Base-by-base conservation (phyloP, 2,888 invertebrate species). In the Apoderus coryli region DNA sequence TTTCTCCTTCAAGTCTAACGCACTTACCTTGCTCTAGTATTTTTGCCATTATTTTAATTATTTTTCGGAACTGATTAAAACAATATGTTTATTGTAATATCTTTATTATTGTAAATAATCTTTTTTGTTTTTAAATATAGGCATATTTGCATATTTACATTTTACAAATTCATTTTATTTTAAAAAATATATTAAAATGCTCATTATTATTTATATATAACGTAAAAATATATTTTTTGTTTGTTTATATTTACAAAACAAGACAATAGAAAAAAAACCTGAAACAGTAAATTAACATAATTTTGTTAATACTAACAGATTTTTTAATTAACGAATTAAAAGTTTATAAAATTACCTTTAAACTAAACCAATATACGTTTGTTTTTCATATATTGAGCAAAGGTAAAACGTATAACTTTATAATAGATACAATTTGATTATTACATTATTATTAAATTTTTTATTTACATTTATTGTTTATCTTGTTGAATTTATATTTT, bases 71-170 rank as follows among this genome's bases (percentile, higher is more conserved):
- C 7, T 6, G 6, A 34, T 27, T 34, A 34, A 29, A 13, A 30
- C 10, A 16, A 9, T 10, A 19, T 33, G 10, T n/a, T 16, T 27
- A 27, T 11, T 27, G 29, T 26, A 43, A 44, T 43, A 39, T 43
- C 32, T 45, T 43, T 43, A 37, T 38, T 35, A 31, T 43, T 46
- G 43, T 44, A 46, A 44, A 46, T 44, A 46, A 39, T 41, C 40
- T 47, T 53, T n/a, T n/a, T n/a, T n/a, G n/a, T n/a, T n/a, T n/a
- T n/a, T n/a, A n/a, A n/a, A n/a, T n/a, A 52, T 50, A 48, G 51
- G 53, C 51, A 55, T 57, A 56, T 57, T 50, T 56, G 56, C 56
- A 56, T 57, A 57, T 57, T 50, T 57, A 57, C 55, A 54, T 42
- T 46, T 26, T 31, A 35, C 29, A 29, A 22, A n/a, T 7, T 48